Evolutionary conservation across 1,140 invertebrate genomes (phyloP).

Genomic region (Neodiprion pinetum): DNA sequence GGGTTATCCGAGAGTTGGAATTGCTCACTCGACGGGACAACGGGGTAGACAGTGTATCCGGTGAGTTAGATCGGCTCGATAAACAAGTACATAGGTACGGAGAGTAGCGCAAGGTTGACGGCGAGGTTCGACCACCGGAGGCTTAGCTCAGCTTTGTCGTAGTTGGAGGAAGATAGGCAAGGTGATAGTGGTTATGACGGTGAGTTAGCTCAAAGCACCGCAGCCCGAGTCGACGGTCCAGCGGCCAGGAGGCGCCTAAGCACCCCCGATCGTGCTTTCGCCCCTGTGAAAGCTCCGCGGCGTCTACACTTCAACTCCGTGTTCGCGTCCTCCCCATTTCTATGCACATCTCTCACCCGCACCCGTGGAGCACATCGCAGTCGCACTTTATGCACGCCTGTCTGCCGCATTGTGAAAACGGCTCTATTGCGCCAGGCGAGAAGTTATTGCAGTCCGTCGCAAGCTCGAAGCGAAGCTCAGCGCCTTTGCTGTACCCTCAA

Average conservation of each 20-base stretch:
- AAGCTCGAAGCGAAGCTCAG: neutral
- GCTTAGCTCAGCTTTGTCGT: neutral
- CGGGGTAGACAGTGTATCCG: no score
- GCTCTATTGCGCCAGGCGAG: neutral
- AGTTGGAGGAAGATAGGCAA: neutral
- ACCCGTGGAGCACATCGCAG: neutral
- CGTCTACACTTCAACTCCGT: neutral
- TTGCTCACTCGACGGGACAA: no score
- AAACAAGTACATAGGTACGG: neutral
- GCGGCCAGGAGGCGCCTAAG: neutral
- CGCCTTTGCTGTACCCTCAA: neutral
- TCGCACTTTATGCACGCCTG: neutral
- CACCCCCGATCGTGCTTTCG: neutral
- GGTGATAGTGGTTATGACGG: neutral
- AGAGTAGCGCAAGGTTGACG: neutral
- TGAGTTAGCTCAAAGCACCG: neutral
- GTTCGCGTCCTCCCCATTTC: neutral
- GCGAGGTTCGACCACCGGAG: neutral
- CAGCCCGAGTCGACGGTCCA: neutral
- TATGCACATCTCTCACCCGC: neutral
- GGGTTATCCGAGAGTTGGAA: no score
- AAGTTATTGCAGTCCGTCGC: conserved; percentile 1
- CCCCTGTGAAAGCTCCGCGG: neutral
- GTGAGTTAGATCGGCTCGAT: neutral
- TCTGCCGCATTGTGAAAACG: neutral